Conservation (phyloP, 2,797 vertebrate genomes). For the Myripristis jacobus region DNA sequence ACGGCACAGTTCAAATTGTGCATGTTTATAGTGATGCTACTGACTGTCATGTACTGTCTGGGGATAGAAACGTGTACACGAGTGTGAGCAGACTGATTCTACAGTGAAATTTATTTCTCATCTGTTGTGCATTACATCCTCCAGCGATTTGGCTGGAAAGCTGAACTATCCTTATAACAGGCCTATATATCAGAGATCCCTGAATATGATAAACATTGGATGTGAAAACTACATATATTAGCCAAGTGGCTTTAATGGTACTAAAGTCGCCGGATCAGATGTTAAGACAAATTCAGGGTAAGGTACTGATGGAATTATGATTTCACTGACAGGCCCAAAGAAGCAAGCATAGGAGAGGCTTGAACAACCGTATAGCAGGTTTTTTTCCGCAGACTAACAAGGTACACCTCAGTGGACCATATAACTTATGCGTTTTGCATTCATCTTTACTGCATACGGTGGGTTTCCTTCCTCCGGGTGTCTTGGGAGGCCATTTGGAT, state of each 20-base stretch:
- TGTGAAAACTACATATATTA: background rate
- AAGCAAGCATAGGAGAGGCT: background rate
- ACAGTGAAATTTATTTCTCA: background rate
- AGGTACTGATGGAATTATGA: no score
- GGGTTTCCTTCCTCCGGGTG: conserved; percentile 37
- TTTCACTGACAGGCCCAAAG: no score
- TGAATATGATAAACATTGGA: background rate
- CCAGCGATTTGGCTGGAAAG: no score
- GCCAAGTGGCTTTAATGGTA: background rate
- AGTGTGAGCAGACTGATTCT: background rate
- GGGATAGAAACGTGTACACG: no score
- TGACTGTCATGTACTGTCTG: background rate
- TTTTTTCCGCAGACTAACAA: background rate
- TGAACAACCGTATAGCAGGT: no score
- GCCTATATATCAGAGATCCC: background rate
- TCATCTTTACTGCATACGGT: conserved; percentile 30
- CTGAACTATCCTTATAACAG: background rate
- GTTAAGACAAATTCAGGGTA: background rate
- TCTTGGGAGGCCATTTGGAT: conserved; percentile 22
- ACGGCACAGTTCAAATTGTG: background rate
- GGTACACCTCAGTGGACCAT: background rate
- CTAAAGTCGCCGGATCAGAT: background rate
- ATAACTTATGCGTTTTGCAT: background rate
- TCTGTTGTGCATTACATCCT: no score
- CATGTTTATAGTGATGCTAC: no score